phyloP scores from a whole-genome alignment of 2,888 invertebrate genomes.

The Drosophila kuntzei region DNA sequence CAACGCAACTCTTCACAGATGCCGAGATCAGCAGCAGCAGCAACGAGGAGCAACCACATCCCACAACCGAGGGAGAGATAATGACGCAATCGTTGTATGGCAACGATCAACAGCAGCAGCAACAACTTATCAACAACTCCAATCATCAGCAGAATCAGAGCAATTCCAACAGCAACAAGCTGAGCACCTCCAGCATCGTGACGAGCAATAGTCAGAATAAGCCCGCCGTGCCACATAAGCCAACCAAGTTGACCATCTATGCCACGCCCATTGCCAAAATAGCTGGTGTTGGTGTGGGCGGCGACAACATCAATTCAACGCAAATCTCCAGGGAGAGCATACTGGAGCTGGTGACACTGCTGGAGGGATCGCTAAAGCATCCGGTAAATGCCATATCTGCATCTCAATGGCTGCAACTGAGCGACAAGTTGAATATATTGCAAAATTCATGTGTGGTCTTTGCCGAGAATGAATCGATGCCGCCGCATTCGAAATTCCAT shows the following conservation, averaged over 20 bases:
- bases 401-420: slow-evolving; percentile 92
- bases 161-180: slow-evolving; percentile 55
- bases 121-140: slow-evolving; percentile 43
- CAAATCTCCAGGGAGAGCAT: slow-evolving; percentile 87
- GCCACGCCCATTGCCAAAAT: slow-evolving; percentile 89
- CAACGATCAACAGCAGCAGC: slow-evolving; percentile 46
- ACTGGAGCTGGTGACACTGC: slow-evolving; percentile 88
- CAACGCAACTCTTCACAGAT: slow-evolving; percentile 84
- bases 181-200: slow-evolving; percentile 49
- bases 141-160: slow-evolving; percentile 46
- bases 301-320: slow-evolving; percentile 86
- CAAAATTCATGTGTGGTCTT: slow-evolving; percentile 93
- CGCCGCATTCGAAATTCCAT: slow-evolving; percentile 95
- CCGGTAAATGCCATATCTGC: slow-evolving; percentile 86
- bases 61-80: slow-evolving; percentile 43
- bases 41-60: slow-evolving; percentile 15
- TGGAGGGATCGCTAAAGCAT: slow-evolving; percentile 89
- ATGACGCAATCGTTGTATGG: slow-evolving; percentile 76
- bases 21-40: slow-evolving; percentile 52
- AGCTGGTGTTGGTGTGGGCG: slow-evolving; percentile 54
- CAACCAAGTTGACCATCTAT: slow-evolving; percentile 89
- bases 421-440: slow-evolving; percentile 92
- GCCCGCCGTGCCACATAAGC: slow-evolving; percentile 90
- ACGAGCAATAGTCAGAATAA: slow-evolving; percentile 85
- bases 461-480: slow-evolving; percentile 91